A percentile compares a stretch with the other conserved stretches of the same genome.
Conservation (phyloP, 2,113 vertebrate genomes). For the Saccopteryx leptura region DNA sequence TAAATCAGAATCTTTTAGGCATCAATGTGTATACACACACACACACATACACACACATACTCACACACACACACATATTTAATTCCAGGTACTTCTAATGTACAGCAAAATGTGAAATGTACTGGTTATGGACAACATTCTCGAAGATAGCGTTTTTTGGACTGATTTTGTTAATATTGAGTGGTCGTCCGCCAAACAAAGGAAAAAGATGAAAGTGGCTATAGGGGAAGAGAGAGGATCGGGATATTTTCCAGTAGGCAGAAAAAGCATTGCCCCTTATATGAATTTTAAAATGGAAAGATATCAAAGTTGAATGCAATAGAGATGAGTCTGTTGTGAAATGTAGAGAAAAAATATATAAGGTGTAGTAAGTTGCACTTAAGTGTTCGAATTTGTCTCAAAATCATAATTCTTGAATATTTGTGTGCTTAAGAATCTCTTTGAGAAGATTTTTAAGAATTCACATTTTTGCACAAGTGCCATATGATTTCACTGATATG, state of each 20-base stretch:
- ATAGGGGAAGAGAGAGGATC: fast-evolving
- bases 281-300: not conserved
- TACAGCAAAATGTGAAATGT: not conserved
- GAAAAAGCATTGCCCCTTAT: not conserved
- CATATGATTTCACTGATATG: no score
- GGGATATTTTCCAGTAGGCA: not conserved
- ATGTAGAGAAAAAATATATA: not conserved
- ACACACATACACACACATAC: no score
- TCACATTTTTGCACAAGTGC: not conserved
- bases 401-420: not conserved
- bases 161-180: not conserved
- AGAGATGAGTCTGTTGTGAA: not conserved
- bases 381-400: not conserved
- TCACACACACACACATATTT: no score
- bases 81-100: not conserved
- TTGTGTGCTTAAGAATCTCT: not conserved
- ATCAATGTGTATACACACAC: not conserved
- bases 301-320: not conserved
- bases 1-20: not conserved
- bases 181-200: not conserved
- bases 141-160: not conserved
- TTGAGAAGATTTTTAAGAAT: not conserved
- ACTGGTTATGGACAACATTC: not conserved
- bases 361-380: not conserved
- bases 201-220: not conserved